These are phyloP conservation scores for Scleropages formosus DNA, from an alignment of 2,797 vertebrate genomes.

Conservation along the genomic window DNA sequence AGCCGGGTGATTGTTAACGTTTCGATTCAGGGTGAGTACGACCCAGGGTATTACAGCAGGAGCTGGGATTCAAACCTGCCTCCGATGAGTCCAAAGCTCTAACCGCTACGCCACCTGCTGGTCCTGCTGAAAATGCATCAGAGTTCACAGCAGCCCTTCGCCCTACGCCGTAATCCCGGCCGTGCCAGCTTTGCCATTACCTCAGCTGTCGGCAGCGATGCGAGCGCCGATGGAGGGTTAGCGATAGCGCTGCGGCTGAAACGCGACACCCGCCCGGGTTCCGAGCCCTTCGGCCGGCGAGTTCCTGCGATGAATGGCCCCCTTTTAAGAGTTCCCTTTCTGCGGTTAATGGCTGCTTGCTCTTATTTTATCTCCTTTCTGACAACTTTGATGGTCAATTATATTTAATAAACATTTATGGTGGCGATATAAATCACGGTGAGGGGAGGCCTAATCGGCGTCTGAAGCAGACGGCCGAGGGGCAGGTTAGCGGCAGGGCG, in stretches of 20 bases:
- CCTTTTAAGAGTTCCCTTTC: constrained; percentile 58
- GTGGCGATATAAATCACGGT: constrained; percentile 74
- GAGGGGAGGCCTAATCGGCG: constrained; percentile 67
- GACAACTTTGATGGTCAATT: constrained; percentile 78
- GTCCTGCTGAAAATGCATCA: too few relatives aligned
- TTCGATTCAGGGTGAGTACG: too few relatives aligned
- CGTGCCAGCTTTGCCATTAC: constrained; percentile 45
- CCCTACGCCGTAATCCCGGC: background rate
- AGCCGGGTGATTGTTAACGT: too few relatives aligned
- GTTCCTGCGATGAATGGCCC: constrained; percentile 59
- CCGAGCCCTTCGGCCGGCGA: constrained; percentile 53
- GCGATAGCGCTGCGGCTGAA: constrained; percentile 54
- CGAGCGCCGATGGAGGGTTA: constrained; percentile 46
- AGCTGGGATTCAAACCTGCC: too few relatives aligned
- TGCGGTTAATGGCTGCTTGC: constrained; percentile 51
- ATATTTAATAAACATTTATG: constrained; percentile 78
- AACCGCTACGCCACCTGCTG: too few relatives aligned
- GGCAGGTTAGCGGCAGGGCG: constrained; percentile 56
- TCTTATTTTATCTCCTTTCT: constrained; percentile 51
- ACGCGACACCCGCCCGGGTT: constrained; percentile 57
- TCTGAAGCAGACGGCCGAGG: constrained; percentile 68
- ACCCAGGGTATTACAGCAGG: too few relatives aligned
- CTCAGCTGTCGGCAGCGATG: constrained; percentile 56
- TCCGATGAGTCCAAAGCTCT: too few relatives aligned
- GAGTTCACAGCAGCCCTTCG: background rate